phyloP scores from a whole-genome alignment of 2,113 vertebrate genomes.

The Candoia aspera region DNA sequence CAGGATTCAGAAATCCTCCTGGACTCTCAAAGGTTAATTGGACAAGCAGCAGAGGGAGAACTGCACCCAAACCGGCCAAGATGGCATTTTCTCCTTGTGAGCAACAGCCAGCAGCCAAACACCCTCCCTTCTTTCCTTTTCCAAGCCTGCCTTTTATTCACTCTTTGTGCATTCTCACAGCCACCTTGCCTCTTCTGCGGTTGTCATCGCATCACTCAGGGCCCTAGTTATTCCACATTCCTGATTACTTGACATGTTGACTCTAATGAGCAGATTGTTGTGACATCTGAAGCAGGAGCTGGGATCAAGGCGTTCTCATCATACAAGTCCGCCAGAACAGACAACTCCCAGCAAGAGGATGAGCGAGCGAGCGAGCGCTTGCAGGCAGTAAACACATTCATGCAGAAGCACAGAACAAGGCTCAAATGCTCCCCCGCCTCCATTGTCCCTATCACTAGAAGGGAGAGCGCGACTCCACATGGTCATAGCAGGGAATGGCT shows the following conservation, averaged over 20 bases:
- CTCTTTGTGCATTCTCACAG: not conserved
- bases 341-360: not conserved
- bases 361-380: not conserved
- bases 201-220: not conserved
- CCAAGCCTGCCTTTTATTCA: conserved; percentile 12
- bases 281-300: conserved; percentile 4
- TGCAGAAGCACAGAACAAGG: not conserved
- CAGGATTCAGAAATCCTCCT: not conserved
- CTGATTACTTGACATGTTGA: conserved; percentile 31
- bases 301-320: conserved; percentile 32
- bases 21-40: not conserved
- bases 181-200: not conserved
- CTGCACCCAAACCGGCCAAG: not conserved
- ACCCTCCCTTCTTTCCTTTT: not conserved
- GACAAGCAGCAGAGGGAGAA: not conserved
- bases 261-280: conserved; percentile 24
- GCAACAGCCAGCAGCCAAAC: fast-evolving
- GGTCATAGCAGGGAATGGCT: conserved; percentile 32
- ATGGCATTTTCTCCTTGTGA: not conserved
- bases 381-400: conserved; percentile 16
- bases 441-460: not conserved
- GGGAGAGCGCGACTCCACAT: conserved; percentile 57
- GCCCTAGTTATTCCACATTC: conserved; percentile 19
- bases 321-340: fast-evolving
- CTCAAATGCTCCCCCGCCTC: not conserved